Conservation (phyloP, 1,140 invertebrate species). For the Micrasema longulum region DNA sequence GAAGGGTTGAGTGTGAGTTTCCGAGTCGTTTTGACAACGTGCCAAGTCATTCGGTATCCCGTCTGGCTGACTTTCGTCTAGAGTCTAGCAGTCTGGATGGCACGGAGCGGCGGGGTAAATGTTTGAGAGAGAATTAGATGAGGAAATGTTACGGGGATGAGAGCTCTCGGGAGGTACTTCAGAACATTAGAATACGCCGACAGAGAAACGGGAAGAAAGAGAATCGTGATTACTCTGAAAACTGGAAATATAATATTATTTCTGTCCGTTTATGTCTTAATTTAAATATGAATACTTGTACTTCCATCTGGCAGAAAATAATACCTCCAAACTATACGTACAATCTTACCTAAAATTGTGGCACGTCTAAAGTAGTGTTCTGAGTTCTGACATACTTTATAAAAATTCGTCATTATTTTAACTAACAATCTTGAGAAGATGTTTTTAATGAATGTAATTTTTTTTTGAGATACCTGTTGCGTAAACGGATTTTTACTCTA, state of each 20-base stretch:
- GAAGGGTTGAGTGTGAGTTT: neutral
- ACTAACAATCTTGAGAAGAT: too few species aligned
- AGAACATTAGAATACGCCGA: conserved; percentile 34
- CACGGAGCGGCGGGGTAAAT: neutral
- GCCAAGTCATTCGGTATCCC: neutral
- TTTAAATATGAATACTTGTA: too few species aligned
- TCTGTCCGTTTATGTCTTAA: too few species aligned
- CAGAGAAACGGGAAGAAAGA: conserved; percentile 9
- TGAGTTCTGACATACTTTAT: too few species aligned
- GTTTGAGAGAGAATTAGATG: conserved; percentile 33
- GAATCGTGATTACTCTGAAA: neutral
- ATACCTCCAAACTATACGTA: too few species aligned
- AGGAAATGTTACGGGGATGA: conserved; percentile 29
- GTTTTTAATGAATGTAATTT: too few species aligned
- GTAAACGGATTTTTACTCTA: too few species aligned
- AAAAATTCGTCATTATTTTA: too few species aligned
- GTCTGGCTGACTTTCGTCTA: neutral
- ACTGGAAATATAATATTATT: neutral
- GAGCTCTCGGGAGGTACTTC: conserved; percentile 16
- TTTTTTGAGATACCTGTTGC: too few species aligned
- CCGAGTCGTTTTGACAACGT: neutral
- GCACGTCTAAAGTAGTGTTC: too few species aligned
- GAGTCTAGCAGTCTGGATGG: conserved; percentile 3
- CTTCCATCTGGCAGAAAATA: too few species aligned
- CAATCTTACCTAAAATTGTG: too few species aligned